Evolutionary conservation across 2,888 invertebrate species (phyloP).

Genomic region (Frankliniella intonsa): DNA sequence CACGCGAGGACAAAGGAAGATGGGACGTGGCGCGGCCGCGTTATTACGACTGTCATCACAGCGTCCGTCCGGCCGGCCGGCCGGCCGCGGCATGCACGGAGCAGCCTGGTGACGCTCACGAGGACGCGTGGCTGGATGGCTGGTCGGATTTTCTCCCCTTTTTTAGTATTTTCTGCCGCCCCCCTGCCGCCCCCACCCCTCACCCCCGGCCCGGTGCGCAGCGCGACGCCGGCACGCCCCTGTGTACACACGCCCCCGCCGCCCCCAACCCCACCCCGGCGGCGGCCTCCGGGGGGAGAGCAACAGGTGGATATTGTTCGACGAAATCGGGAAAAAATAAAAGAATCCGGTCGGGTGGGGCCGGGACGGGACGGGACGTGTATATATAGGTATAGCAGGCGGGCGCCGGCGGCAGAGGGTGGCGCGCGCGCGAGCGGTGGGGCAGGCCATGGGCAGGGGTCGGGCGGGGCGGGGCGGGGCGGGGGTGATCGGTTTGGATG

Average conservation of each 20-base stretch:
- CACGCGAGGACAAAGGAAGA: too few relatives aligned
- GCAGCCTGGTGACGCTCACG: too few relatives aligned
- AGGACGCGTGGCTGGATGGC: too few relatives aligned
- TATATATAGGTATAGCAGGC: too few relatives aligned
- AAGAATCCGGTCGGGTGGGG: background rate
- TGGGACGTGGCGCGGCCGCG: too few relatives aligned
- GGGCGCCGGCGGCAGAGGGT: too few relatives aligned
- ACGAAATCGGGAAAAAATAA: slow-evolving; percentile 22
- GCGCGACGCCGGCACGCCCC: background rate
- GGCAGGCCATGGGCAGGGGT: background rate
- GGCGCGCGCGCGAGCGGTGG: background rate
- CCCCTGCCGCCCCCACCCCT: background rate
- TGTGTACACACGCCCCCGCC: background rate
- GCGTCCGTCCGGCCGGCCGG: too few relatives aligned
- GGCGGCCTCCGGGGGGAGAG: background rate
- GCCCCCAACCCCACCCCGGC: background rate
- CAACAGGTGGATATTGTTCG: slow-evolving; percentile 26
- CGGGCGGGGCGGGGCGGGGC: background rate
- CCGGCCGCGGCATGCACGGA: too few relatives aligned
- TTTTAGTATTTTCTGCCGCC: background rate
- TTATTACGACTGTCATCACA: too few relatives aligned
- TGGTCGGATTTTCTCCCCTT: too few relatives aligned
- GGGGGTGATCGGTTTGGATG: slow-evolving; percentile 2
- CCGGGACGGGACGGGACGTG: background rate
- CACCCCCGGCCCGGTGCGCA: background rate